Evolutionary conservation across 2,797 vertebrate genomes (phyloP).

Genomic region (Pantherophis vulpinus): DNA sequence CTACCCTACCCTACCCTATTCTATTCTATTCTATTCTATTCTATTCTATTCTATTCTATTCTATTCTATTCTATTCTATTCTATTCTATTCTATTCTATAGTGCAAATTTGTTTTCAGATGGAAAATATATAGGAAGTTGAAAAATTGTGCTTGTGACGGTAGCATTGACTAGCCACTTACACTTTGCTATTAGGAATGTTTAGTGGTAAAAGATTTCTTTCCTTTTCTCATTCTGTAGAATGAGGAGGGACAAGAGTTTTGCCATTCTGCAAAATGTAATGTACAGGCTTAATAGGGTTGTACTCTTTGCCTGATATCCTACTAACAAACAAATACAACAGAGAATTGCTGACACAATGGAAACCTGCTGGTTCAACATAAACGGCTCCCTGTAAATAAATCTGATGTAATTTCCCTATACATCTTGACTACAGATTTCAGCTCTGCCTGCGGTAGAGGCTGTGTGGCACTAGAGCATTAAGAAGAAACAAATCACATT

Average conservation of each 20-base stretch:
- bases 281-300: constrained; percentile 76
- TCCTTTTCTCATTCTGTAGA: constrained; percentile 61
- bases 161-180: constrained; percentile 42
- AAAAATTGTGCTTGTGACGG: constrained; percentile 28
- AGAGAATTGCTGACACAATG: constrained; percentile 73
- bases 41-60: too few relatives aligned
- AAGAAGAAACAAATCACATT: constrained; percentile 17
- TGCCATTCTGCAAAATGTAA: constrained; percentile 69
- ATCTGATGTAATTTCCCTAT: constrained; percentile 72
- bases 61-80: too few relatives aligned
- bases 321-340: constrained; percentile 72
- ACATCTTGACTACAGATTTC: constrained; percentile 65
- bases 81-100: too few relatives aligned
- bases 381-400: constrained; percentile 73
- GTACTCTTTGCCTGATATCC: constrained; percentile 68
- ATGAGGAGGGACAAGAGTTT: constrained; percentile 53
- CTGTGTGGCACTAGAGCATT: constrained; percentile 20
- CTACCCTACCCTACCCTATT: too few relatives aligned
- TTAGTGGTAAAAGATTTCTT: constrained; percentile 52
- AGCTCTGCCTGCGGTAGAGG: constrained; percentile 39
- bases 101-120: constrained; percentile 28
- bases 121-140: neutral
- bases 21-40: too few relatives aligned
- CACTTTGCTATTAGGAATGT: constrained; percentile 59
- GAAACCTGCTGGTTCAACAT: constrained; percentile 75